These are phyloP conservation scores for Lutraria rhynchaena DNA, from an alignment of 1,140 invertebrate species.

Conservation along the genomic window DNA sequence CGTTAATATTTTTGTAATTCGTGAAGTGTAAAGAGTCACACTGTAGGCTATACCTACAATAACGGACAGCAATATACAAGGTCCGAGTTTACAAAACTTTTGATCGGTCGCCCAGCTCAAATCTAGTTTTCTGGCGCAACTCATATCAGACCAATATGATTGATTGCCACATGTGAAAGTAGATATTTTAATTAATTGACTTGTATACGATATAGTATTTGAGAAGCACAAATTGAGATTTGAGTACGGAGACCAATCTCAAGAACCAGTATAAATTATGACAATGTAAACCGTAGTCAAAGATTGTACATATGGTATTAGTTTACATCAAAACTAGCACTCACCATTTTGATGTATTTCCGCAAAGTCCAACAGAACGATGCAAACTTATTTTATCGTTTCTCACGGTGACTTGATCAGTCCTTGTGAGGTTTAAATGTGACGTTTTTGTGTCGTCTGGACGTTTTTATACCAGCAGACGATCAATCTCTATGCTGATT, in stretches of 20 bases:
- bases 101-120: no score
- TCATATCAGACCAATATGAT: no score
- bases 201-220: neutral
- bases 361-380: neutral
- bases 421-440: no score
- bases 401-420: no score
- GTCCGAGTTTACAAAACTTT: no score
- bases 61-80: neutral
- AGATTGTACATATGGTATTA: neutral
- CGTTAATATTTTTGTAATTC: no score
- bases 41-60: neutral
- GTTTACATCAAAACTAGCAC: neutral
- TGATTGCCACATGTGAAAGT: no score
- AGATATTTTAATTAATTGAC: no score
- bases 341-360: slow-evolving; percentile 25
- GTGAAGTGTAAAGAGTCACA: neutral
- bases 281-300: no score
- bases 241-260: no score
- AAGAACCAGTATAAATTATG: no score
- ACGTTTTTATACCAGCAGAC: neutral
- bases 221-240: neutral
- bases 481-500: neutral
- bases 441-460: neutral
- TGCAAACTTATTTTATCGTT: neutral
- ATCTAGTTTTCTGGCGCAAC: no score